Percentiles rank a stretch among this genome's conserved stretches.
Conservation (phyloP, 1,140 invertebrate genomes). For the Melitaea cinxia region DNA sequence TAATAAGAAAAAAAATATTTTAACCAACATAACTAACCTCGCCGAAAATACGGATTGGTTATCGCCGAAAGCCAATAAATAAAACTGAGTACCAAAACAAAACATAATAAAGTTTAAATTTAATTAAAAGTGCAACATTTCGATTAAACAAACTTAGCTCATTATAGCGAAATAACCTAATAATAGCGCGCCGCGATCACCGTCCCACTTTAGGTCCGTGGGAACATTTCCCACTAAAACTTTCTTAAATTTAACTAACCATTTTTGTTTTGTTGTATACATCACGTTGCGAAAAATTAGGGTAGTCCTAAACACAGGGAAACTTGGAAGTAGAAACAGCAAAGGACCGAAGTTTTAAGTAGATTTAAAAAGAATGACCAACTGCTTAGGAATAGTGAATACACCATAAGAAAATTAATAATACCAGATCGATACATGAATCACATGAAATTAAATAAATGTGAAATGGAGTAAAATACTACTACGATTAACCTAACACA, state of each 20-base stretch:
- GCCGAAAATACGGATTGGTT: too few relatives aligned
- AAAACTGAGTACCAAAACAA: neutral
- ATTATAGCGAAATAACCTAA: slow-evolving; percentile 19
- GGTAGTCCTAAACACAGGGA: neutral
- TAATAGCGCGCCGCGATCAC: slow-evolving; percentile 9
- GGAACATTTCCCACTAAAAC: slow-evolving; percentile 13
- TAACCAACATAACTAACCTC: too few relatives aligned
- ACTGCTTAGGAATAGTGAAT: too few relatives aligned
- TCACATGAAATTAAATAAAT: too few relatives aligned
- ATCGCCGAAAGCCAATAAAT: neutral
- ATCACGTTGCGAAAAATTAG: neutral
- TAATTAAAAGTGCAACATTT: slow-evolving; percentile 31
- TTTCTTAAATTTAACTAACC: slow-evolving; percentile 14
- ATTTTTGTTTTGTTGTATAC: neutral
- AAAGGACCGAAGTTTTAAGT: too few relatives aligned
- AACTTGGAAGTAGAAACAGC: too few relatives aligned
- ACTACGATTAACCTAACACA: too few relatives aligned
- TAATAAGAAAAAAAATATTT: too few relatives aligned
- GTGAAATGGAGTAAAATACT: too few relatives aligned
- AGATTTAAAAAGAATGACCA: too few relatives aligned
- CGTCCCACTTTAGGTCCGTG: slow-evolving; percentile 17
- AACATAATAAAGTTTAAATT: slow-evolving; percentile 12
- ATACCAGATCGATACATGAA: too few relatives aligned
- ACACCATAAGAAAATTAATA: too few relatives aligned
- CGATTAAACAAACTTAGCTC: slow-evolving; percentile 24